A percentile compares a stretch with the other conserved stretches of the same genome.
Conservation (phyloP, 2,888 invertebrate genomes). For the Lasioglossum malachurum region DNA sequence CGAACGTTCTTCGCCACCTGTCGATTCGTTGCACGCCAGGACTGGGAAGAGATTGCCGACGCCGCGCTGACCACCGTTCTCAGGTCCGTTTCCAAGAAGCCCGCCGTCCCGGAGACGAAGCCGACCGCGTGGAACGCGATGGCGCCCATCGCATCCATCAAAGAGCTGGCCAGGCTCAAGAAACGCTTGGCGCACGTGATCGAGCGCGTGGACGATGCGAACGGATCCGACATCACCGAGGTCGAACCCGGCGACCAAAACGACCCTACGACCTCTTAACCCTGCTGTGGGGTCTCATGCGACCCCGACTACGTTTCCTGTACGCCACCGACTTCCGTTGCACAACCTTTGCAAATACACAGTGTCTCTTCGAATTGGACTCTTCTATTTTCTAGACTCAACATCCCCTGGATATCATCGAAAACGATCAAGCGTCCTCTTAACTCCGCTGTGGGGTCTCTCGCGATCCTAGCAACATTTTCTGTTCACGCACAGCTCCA, state of each 20-base stretch:
- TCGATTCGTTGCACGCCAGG: slow-evolving; percentile 84
- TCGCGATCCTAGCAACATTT: background rate
- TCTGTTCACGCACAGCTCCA: background rate
- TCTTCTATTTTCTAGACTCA: background rate
- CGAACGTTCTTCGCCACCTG: background rate
- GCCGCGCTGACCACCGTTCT: slow-evolving; percentile 89
- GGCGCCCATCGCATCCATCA: slow-evolving; percentile 77
- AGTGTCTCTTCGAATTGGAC: background rate
- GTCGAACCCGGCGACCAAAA: slow-evolving; percentile 60
- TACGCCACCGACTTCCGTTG: background rate
- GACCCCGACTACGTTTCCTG: background rate
- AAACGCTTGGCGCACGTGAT: slow-evolving; percentile 78
- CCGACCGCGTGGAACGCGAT: slow-evolving; percentile 84
- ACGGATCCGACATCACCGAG: slow-evolving; percentile 72
- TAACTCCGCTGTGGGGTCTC: background rate
- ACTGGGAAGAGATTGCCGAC: slow-evolving; percentile 92
- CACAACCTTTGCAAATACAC: background rate
- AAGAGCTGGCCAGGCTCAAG: slow-evolving; percentile 78
- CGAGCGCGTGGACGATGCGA: slow-evolving; percentile 72
- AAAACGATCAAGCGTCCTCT: background rate
- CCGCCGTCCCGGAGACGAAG: slow-evolving; percentile 80
- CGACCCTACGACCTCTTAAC: slow-evolving; percentile 24
- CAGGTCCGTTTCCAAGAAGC: slow-evolving; percentile 88
- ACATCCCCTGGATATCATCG: background rate
- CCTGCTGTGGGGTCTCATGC: background rate